Evolutionary conservation across 2,797 vertebrate species (phyloP).

Genomic region (Fistularia commersonii): DNA sequence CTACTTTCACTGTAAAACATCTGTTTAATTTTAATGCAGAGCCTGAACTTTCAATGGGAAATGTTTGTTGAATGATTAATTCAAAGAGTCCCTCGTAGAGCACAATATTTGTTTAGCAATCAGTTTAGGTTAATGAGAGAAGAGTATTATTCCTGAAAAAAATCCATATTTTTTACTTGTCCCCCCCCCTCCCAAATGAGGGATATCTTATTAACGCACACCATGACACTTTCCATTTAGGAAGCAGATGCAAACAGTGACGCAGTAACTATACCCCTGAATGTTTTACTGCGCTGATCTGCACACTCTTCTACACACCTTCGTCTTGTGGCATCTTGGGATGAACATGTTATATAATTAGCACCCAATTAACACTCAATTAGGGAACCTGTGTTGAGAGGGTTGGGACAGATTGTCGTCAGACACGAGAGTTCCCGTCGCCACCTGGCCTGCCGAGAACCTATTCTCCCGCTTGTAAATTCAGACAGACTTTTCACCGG

Average conservation of each 20-base stretch:
- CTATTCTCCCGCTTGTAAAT: neutral
- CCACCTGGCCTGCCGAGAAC: slow-evolving; percentile 53
- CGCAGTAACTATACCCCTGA: slow-evolving; percentile 14
- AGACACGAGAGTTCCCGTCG: slow-evolving; percentile 41
- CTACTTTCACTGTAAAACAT: slow-evolving; percentile 33
- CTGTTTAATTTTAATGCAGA: slow-evolving; percentile 39
- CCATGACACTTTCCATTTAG: slow-evolving; percentile 7
- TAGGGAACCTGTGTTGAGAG: slow-evolving; percentile 62
- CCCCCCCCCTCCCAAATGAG: neutral
- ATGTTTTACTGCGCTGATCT: slow-evolving; percentile 32
- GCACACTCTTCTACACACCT: slow-evolving; percentile 41
- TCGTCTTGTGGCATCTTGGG: slow-evolving; percentile 64
- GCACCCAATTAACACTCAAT: slow-evolving; percentile 77
- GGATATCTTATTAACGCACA: neutral
- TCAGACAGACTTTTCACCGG: neutral
- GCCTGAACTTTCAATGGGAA: slow-evolving; percentile 29
- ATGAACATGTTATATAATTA: slow-evolving; percentile 70
- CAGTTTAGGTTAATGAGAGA: slow-evolving; percentile 27
- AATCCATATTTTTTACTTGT: neutral
- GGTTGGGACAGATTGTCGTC: slow-evolving; percentile 57
- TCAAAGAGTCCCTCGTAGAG: slow-evolving; percentile 25
- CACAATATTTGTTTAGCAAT: slow-evolving; percentile 42
- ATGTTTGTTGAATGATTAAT: slow-evolving; percentile 55
- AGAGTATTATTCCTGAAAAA: slow-evolving; percentile 8
- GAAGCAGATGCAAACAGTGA: slow-evolving; percentile 30